Base-by-base conservation (phyloP, 2,797 vertebrate genomes). In the Acipenser ruthenus region DNA sequence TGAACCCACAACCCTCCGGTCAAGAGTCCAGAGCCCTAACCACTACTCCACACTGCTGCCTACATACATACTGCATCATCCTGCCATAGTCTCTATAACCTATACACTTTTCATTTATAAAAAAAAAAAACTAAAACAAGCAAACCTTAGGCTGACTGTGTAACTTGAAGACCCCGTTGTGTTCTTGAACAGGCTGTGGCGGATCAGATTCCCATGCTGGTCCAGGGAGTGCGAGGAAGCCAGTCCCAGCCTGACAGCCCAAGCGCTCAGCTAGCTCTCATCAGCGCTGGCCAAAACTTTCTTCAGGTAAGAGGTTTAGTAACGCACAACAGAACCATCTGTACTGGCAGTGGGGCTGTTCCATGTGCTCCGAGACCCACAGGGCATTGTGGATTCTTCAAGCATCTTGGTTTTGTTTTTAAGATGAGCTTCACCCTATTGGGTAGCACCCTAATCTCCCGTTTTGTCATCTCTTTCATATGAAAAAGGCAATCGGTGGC, bases 161-260 rank as follows among this genome's bases (percentile, higher is more conserved):
- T 37, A 37, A 37, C 37, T 5, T 37, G 37, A 37, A 37, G 37
- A 37, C 37, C 3, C 37, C 5, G 37, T 2, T 53, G 6, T 53
- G 51, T 58, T 18, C 37, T 23, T 58, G 51, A 52, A 6, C 82
- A 99, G 96, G 87, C 87, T 72, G 95, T 95, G 67, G 96, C 96
- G 0, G 96, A 99, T 52, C 96, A 99, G 87, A 98, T 99, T 74
- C 96, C 96, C 0, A 90, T 95, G 88, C 84, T 99, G 86, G 96
- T 99, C 6, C 96, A 99, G 74, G 96, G 96, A 0, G 94, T 98
- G 49, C 81, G 95, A 75, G 96, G 96, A 66, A 99, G 96, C 83
- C 95, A 97, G 77, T 91, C 94, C 0, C 96, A 98, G 77, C 95
- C 95, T 0, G 96, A 99, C 77, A 98, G 96, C 58, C 96, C 96